phyloP scores from a whole-genome alignment of 2,888 invertebrate genomes.

The Cosmia pyralina region DNA sequence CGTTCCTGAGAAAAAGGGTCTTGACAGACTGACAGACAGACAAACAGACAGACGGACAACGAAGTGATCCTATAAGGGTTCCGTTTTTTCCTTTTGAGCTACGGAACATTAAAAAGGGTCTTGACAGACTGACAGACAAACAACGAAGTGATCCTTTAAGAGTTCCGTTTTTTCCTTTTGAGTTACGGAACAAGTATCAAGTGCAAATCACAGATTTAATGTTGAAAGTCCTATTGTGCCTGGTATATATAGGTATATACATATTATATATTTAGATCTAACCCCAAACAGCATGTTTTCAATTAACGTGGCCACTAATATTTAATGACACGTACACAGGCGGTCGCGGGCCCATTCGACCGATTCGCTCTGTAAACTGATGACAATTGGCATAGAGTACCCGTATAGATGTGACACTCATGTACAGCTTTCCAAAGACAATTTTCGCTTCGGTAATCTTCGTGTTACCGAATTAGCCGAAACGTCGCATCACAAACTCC shows the following conservation, averaged over 20 bases:
- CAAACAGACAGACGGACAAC: no score
- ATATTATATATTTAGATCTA: slow-evolving; percentile 5
- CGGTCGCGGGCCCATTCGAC: slow-evolving; percentile 29
- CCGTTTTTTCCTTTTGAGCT: no score
- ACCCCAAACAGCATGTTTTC: slow-evolving; percentile 34
- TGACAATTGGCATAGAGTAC: slow-evolving; percentile 15
- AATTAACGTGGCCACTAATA: slow-evolving; percentile 52
- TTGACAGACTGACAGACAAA: no score
- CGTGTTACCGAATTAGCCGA: neutral
- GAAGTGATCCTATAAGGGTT: no score
- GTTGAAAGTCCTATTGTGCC: neutral
- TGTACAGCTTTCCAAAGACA: neutral
- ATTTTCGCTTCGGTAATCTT: neutral
- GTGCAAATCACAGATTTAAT: neutral
- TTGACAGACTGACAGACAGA: no score
- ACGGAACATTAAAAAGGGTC: no score
- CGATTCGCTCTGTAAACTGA: slow-evolving; percentile 47
- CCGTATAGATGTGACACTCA: slow-evolving; percentile 8
- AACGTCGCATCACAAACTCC: neutral
- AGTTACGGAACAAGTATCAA: no score
- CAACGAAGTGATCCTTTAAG: no score
- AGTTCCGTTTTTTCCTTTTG: no score
- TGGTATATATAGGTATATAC: neutral
- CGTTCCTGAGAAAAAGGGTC: no score
- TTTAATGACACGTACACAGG: slow-evolving; percentile 47